Evolutionary conservation across 2,888 invertebrate species (phyloP), one percentile per base, ranked within the genome.

Genomic region (Torymus auratus): DNA sequence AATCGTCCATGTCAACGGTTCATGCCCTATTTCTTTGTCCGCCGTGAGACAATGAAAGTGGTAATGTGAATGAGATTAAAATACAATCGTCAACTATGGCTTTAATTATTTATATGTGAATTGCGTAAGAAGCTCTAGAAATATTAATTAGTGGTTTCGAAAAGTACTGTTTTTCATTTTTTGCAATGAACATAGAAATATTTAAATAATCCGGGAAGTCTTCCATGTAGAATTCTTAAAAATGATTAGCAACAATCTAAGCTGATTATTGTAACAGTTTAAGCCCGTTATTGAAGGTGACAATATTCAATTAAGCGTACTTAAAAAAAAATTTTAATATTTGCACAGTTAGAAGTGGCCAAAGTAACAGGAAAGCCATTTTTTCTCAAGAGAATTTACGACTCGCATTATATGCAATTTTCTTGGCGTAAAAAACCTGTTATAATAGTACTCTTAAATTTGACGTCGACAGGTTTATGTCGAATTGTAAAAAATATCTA

Each of bases 301-400:
- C n/a, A 64, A 64, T 41, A 41, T 60, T 60, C n/a, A 53, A 67
- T 50, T 55, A 53, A 53, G 28, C 7, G n/a, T n/a, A 58, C 10
- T 41, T 15, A 41, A 41, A 14, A 41, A 58, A 41, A 15, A 58
- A 13, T 58, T 23, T 70, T 58, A 55, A 68, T 55, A 68, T 55
- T 68, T 65, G 13, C 11, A 65, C 65, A 65, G 65, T 65, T 65
- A 65, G 52, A 15, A 41, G 41, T 41, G 41, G 7, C 41, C 41
- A 41, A 7, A 41, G 41, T 41, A 41, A 13, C 41, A 28, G 69
- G 28, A 56, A 41, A 58, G 58, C 15, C 28, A 15, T 56, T 69
- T 56, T 56, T 58, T 69, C 56, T 15, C 11, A 7, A n/a, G 14
- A 0, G 3, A 13, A 23, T 56, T 69, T 28, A 58, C 58, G 12